phyloP scores from a whole-genome alignment of 2,888 invertebrate species.

The Hololepta plana region DNA sequence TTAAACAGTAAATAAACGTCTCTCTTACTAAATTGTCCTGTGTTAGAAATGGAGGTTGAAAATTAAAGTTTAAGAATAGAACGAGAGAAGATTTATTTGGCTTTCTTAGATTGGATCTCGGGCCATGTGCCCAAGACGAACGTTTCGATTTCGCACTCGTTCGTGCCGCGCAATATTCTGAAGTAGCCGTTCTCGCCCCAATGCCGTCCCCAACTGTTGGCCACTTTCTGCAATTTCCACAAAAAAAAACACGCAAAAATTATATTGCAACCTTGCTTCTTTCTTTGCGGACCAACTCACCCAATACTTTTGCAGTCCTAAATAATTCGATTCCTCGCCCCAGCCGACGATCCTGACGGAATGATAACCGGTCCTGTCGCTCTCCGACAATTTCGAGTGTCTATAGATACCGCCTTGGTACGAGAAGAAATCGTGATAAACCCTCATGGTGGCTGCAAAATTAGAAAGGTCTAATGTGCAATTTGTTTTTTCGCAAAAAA shows the following conservation, averaged over 20 bases:
- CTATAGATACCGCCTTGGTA: conserved; percentile 74
- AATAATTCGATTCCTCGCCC: conserved; percentile 52
- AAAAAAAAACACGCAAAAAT: conserved; percentile 1
- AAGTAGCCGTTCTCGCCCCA: conserved; percentile 93
- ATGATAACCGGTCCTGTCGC: conserved; percentile 54
- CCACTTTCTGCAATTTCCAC: conserved; percentile 50
- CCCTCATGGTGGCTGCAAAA: conserved; percentile 64
- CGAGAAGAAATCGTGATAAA: conserved; percentile 84
- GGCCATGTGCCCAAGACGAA: conserved; percentile 73
- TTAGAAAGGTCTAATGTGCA: conserved; percentile 5
- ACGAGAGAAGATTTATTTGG: too few relatives aligned
- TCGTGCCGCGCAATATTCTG: conserved; percentile 62
- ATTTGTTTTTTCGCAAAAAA: too few relatives aligned
- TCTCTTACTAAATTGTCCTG: conserved; percentile 10
- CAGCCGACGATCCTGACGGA: conserved; percentile 86
- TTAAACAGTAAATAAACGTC: conserved; percentile 8
- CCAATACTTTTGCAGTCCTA: conserved; percentile 62
- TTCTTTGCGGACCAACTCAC: conserved; percentile 33
- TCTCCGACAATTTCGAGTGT: conserved; percentile 34
- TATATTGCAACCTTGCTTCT: too few relatives aligned
- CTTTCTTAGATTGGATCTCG: conserved; percentile 9
- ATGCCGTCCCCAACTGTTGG: conserved; percentile 81
- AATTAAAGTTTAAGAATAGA: too few relatives aligned
- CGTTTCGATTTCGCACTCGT: conserved; percentile 82
- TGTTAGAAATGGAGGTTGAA: too few relatives aligned